Conservation (phyloP, 2,888 invertebrate genomes). For the Empis stercorea region DNA sequence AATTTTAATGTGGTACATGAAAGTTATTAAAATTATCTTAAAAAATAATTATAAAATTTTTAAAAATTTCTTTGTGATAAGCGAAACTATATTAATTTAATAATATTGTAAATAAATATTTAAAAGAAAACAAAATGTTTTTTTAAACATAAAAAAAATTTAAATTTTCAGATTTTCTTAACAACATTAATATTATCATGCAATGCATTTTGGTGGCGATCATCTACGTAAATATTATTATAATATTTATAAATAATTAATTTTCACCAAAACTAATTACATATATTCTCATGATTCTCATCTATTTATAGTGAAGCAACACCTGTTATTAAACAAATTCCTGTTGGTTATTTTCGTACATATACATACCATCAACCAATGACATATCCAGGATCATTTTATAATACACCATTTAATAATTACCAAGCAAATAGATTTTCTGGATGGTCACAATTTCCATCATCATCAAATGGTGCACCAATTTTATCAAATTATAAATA, state of each 20-base stretch:
- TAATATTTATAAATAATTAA: background rate
- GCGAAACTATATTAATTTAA: no score
- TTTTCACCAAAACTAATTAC: background rate
- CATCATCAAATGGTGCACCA: background rate
- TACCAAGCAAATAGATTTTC: slow-evolving; percentile 2
- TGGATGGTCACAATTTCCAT: slow-evolving; percentile 8
- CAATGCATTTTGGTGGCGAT: slow-evolving; percentile 15
- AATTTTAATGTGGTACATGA: background rate
- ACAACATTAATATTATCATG: slow-evolving; percentile 7
- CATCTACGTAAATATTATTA: slow-evolving; percentile 9
- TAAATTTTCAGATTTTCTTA: slow-evolving; percentile 7
- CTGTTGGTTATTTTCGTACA: slow-evolving; percentile 15
- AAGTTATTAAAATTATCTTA: background rate
- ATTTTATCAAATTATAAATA: background rate
- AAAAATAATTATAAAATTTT: no score
- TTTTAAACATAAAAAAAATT: background rate
- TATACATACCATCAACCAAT: slow-evolving; percentile 16
- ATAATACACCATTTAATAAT: slow-evolving; percentile 3
- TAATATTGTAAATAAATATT: background rate
- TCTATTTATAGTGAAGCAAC: slow-evolving; percentile 7
- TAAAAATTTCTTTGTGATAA: no score
- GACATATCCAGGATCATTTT: slow-evolving; percentile 8
- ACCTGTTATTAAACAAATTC: slow-evolving; percentile 13
- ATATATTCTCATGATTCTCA: no score
- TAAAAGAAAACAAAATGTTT: background rate